These are phyloP conservation scores for Volucella zonaria DNA, from an alignment of 2,888 invertebrate species.

Conservation along the genomic window DNA sequence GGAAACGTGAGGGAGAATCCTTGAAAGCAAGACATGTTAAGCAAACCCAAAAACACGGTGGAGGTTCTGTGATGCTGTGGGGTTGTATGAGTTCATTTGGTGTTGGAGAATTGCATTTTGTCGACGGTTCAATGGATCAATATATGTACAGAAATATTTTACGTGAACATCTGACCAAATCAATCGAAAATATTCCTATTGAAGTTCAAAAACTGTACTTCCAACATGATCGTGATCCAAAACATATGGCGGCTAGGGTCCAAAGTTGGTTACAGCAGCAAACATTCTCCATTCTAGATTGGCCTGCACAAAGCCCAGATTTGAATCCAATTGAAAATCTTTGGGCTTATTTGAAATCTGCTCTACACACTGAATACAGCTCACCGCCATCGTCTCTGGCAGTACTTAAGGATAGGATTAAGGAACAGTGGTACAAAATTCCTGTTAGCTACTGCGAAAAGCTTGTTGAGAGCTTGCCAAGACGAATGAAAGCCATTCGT, in stretches of 20 bases:
- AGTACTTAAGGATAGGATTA: conserved; percentile 39
- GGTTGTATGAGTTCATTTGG: conserved; percentile 65
- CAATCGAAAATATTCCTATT: conserved; percentile 29
- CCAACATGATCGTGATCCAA: conserved; percentile 66
- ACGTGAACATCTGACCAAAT: neutral
- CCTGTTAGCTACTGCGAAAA: conserved; percentile 56
- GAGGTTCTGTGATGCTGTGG: conserved; percentile 56
- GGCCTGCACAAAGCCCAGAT: conserved; percentile 67
- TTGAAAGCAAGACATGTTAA: conserved; percentile 57
- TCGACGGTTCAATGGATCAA: conserved; percentile 61
- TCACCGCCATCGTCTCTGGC: conserved; percentile 45
- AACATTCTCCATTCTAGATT: conserved; percentile 45
- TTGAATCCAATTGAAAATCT: conserved; percentile 68
- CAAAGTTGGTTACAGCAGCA: conserved; percentile 57
- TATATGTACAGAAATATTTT: conserved; percentile 56
- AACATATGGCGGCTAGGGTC: conserved; percentile 60
- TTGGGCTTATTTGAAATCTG: conserved; percentile 67
- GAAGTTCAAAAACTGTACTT: conserved; percentile 22
- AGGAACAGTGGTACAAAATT: conserved; percentile 56
- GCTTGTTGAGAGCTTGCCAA: conserved; percentile 43
- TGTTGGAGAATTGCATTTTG: conserved; percentile 54
- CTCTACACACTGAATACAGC: conserved; percentile 54
- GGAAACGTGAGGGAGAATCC: conserved; percentile 63
- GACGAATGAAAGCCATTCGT: conserved; percentile 55
- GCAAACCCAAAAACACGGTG: conserved; percentile 57